These are phyloP conservation scores for Parnassius smintheus DNA, from an alignment of 2,888 invertebrate genomes.

Conservation along the genomic window DNA sequence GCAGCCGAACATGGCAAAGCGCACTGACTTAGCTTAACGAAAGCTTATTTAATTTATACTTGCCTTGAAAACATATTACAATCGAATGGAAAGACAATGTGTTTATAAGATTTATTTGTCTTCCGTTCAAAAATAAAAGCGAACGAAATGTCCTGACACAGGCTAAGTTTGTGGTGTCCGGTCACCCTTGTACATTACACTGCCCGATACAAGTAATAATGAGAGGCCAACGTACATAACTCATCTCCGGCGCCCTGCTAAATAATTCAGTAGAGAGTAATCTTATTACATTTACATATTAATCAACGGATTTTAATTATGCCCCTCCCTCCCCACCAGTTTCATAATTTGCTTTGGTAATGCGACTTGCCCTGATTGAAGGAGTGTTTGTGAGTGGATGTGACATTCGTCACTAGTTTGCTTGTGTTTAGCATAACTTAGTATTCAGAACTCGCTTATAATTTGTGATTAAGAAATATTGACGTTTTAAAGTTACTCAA, in stretches of 20 bases:
- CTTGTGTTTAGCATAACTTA: conserved; percentile 47
- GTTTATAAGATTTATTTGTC: background rate
- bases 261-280: conserved; percentile 96
- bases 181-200: conserved; percentile 37
- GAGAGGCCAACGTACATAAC: conserved; percentile 75
- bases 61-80: no score
- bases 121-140: background rate
- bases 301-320: conserved; percentile 99
- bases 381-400: conserved; percentile 57
- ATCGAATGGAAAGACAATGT: no score
- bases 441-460: conserved; percentile 36
- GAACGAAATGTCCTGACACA: conserved; percentile 1
- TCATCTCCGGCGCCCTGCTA: conserved; percentile 74
- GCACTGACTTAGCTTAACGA: no score
- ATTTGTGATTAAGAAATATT: conserved; percentile 24
- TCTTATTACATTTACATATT: conserved; percentile 99
- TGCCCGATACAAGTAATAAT: conserved; percentile 64
- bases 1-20: no score
- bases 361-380: conserved; percentile 75
- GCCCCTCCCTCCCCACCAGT: conserved; percentile 82
- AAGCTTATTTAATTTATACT: no score
- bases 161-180: conserved; percentile 4
- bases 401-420: conserved; percentile 62
- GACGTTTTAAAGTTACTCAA: conserved; percentile 22
- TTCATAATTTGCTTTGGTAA: conserved; percentile 79